Conservation (phyloP, 2,888 invertebrate genomes). For the Hydrotaea cyrtoneurina region DNA sequence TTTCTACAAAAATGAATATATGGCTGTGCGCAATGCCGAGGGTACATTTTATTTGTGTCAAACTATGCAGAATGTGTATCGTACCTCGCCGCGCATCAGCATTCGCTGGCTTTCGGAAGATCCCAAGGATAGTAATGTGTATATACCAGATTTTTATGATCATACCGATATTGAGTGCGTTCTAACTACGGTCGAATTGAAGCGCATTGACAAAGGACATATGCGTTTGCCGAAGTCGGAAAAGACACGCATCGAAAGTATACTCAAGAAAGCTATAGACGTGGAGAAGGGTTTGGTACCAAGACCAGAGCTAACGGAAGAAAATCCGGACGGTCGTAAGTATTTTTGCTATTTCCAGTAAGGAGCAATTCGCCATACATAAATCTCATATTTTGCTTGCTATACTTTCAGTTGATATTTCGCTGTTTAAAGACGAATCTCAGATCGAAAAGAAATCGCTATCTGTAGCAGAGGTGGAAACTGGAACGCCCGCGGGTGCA, state of each 20-base stretch:
- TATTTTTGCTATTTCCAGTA: slow-evolving; percentile 70
- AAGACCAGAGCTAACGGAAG: slow-evolving; percentile 86
- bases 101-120: slow-evolving; percentile 93
- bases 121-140: slow-evolving; percentile 83
- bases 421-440: slow-evolving; percentile 91
- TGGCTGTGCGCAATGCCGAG: slow-evolving; percentile 94
- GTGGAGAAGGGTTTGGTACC: slow-evolving; percentile 88
- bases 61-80: slow-evolving; percentile 94
- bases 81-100: slow-evolving; percentile 90
- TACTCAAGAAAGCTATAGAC: slow-evolving; percentile 90
- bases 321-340: slow-evolving; percentile 93
- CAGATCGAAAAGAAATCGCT: slow-evolving; percentile 83
- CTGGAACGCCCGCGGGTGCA: slow-evolving; percentile 55
- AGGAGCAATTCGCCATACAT: background rate
- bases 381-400: background rate
- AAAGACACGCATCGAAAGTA: slow-evolving; percentile 89
- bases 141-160: slow-evolving; percentile 95
- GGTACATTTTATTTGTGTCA: slow-evolving; percentile 94
- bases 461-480: slow-evolving; percentile 38
- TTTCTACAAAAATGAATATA: slow-evolving; percentile 94
- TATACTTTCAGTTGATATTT: slow-evolving; percentile 88
- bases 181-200: slow-evolving; percentile 90
- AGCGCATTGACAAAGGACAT: slow-evolving; percentile 87
- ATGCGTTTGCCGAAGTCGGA: slow-evolving; percentile 88
- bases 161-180: slow-evolving; percentile 95